Evolutionary conservation across 2,113 vertebrate species (phyloP).

Genomic region (Corythoichthys haematopterus): DNA sequence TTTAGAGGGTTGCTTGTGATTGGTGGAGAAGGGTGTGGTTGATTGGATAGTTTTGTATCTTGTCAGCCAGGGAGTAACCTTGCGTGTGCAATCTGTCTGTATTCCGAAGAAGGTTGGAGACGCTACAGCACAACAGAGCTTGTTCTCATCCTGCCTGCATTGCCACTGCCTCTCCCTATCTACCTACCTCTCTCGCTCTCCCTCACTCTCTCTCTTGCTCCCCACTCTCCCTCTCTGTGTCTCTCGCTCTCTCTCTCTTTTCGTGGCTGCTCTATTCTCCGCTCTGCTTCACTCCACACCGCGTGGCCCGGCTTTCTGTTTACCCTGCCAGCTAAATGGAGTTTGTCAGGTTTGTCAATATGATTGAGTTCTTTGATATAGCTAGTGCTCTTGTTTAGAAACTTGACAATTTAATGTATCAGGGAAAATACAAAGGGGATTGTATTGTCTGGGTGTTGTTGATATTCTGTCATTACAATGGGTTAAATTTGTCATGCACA

Average conservation of each 20-base stretch:
- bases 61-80: slow-evolving; percentile 88
- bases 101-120: slow-evolving; percentile 83
- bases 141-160: slow-evolving; percentile 42
- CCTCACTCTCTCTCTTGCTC: slow-evolving; percentile 24
- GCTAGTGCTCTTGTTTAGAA: slow-evolving; percentile 66
- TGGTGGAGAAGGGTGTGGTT: slow-evolving; percentile 93
- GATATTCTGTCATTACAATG: slow-evolving; percentile 54
- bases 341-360: slow-evolving; percentile 95
- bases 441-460: slow-evolving; percentile 49
- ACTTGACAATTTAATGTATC: slow-evolving; percentile 72
- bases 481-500: slow-evolving; percentile 52
- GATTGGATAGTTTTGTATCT: slow-evolving; percentile 90
- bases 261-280: slow-evolving; percentile 50
- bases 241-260: slow-evolving; percentile 49
- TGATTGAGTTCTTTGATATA: slow-evolving; percentile 81
- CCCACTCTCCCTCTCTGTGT: slow-evolving; percentile 29
- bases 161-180: slow-evolving; percentile 27
- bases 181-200: slow-evolving; percentile 28
- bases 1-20: slow-evolving; percentile 88
- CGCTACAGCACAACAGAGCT: slow-evolving; percentile 73
- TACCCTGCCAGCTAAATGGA: slow-evolving; percentile 94
- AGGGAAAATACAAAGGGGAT: slow-evolving; percentile 41
- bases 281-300: slow-evolving; percentile 76
- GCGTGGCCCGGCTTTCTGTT: slow-evolving; percentile 84
- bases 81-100: slow-evolving; percentile 86